Evolutionary conservation across 1,140 invertebrate genomes (phyloP).

Genomic region (Drosophila asahinai): DNA sequence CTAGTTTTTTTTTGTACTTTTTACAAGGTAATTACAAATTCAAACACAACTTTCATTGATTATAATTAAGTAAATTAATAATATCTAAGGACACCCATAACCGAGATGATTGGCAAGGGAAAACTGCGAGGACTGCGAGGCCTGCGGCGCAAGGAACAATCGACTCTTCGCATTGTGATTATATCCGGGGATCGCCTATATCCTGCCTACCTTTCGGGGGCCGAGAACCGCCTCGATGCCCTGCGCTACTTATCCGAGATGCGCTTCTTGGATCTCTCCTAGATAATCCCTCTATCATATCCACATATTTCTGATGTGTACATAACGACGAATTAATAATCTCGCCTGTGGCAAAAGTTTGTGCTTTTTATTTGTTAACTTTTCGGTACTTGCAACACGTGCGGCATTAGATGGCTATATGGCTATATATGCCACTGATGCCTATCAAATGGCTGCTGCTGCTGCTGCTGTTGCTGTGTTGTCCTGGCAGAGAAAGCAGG

Average conservation of each 20-base stretch:
- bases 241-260: neutral
- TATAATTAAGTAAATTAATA: neutral
- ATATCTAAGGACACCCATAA: neutral
- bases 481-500: neutral
- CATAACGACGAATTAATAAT: constrained; percentile 10
- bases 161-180: neutral
- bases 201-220: constrained; percentile 1
- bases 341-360: constrained; percentile 7
- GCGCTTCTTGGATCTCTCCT: constrained; percentile 13
- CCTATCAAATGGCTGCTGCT: constrained; percentile 46
- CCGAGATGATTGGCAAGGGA: neutral
- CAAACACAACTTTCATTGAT: neutral
- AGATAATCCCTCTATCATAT: neutral
- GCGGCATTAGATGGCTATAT: constrained; percentile 24
- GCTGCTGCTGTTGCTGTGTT: neutral
- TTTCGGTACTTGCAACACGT: constrained; percentile 32
- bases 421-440: constrained; percentile 21
- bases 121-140: neutral
- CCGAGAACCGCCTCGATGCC: constrained; percentile 4
- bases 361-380: constrained; percentile 17
- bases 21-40: neutral
- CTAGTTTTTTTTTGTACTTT: neutral
- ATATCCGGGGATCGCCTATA: neutral
- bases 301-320: neutral
- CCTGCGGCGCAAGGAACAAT: neutral